Evolutionary conservation across 2,797 vertebrate species (phyloP).

Genomic region (Coregonus sp.): DNA sequence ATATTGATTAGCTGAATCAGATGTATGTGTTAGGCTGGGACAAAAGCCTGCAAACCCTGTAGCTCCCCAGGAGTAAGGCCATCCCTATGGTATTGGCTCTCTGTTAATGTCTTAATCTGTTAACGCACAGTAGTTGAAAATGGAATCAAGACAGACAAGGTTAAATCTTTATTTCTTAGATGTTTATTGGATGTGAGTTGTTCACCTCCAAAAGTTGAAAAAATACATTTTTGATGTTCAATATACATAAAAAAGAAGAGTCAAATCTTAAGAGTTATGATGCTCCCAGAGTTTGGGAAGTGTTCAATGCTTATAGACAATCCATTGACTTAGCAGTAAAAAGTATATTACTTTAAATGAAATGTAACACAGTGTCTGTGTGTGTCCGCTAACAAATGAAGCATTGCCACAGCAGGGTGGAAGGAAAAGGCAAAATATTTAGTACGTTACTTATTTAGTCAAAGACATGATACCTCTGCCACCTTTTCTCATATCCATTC

Average conservation of each 20-base stretch:
- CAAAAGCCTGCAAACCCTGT: neutral
- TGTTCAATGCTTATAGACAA: conserved; percentile 4
- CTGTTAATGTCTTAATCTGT: neutral
- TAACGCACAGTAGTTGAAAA: neutral
- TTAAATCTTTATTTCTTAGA: conserved; percentile 35
- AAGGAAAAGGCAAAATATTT: neutral
- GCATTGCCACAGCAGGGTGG: conserved; percentile 6
- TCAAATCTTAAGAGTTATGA: conserved; percentile 8
- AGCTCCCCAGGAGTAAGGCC: neutral
- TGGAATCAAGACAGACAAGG: neutral
- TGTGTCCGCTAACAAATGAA: conserved; percentile 4
- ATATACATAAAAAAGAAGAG: conserved; percentile 47
- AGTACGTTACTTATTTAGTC: conserved; percentile 3
- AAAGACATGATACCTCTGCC: neutral
- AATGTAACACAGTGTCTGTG: conserved; percentile 6
- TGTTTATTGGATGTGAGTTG: conserved; percentile 14
- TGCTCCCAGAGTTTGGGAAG: conserved; percentile 13
- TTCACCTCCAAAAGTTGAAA: conserved; percentile 40
- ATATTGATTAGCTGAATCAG: neutral
- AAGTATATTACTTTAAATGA: conserved; percentile 1
- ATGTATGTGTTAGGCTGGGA: neutral
- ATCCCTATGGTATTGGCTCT: neutral
- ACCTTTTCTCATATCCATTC: neutral
- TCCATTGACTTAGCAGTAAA: conserved; percentile 6
- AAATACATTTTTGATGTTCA: conserved; percentile 43